Evolutionary conservation across 1,140 invertebrate species (phyloP).

Genomic region (Teleopsis dalmanni): DNA sequence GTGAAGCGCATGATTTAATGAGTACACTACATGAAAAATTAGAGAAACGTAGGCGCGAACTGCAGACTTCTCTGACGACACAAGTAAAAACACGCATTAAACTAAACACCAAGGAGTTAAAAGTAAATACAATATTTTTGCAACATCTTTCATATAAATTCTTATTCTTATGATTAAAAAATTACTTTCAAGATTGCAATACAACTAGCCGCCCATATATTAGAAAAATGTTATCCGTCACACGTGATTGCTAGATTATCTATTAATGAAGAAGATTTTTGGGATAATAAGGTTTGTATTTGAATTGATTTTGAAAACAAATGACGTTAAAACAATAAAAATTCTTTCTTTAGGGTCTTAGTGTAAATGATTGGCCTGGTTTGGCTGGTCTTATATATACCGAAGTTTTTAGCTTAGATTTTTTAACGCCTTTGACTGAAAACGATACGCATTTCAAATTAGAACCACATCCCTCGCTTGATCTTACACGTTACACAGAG

Average conservation of each 20-base stretch:
- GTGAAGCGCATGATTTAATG: conserved; percentile 70
- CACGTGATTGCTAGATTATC: conserved; percentile 59
- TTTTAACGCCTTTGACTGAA: conserved; percentile 77
- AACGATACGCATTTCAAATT: conserved; percentile 71
- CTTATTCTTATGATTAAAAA: background rate
- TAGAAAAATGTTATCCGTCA: conserved; percentile 70
- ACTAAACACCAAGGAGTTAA: conserved; percentile 62
- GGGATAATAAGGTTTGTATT: conserved; percentile 58
- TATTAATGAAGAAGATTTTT: conserved; percentile 71
- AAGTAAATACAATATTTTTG: conserved; percentile 46
- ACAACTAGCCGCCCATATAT: conserved; percentile 70
- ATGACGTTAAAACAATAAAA: background rate
- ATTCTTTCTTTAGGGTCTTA: conserved; percentile 51
- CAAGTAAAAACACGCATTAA: conserved; percentile 63
- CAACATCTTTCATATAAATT: too few relatives aligned
- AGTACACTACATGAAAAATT: conserved; percentile 69
- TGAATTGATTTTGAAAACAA: background rate
- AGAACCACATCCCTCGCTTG: conserved; percentile 65
- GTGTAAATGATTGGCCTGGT: conserved; percentile 75
- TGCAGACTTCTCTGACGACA: conserved; percentile 64
- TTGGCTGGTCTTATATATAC: conserved; percentile 75
- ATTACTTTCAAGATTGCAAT: conserved; percentile 60
- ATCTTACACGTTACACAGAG: conserved; percentile 63
- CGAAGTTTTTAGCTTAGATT: conserved; percentile 77
- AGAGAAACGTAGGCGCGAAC: conserved; percentile 60